Base-by-base conservation (phyloP, 1,140 invertebrate species). In the Drosophila arizonae region DNA sequence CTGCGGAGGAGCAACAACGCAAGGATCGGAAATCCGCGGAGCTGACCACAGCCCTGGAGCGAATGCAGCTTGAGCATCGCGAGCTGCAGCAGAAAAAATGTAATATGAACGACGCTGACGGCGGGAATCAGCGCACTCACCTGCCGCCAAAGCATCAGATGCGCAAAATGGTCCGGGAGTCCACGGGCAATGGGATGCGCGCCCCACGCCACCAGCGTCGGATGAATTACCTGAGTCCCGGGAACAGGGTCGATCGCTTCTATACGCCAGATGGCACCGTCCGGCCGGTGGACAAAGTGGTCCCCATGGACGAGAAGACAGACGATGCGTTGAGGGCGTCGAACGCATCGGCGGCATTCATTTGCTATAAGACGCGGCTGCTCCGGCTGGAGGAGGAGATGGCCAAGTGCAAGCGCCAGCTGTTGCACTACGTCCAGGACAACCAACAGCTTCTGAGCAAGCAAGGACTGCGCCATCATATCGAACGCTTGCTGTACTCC, bases 391-490 rank as follows among this genome's bases (percentile, higher is more conserved):
- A 86, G 72, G 45, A 55, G 13, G 78, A 86, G 43, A 87, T 86
- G 82, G 76, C 55, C 55, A 82, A 87, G 43, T 86, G 82, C 61
- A 87, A 87, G 72, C 65, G 52, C 9, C 76, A 82, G 56, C 50
- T 86, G 30, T 55, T 73, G 26, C 56, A 60, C 24, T 87, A 79
- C 17, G 78, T 86, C 0, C 30, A 76, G 30, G 69, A 87, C 28
- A 79, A 87, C n/a, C 58, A 70, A 46, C 72, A 81, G 36, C n/a
- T 79, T 50, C 61, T 86, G 0, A 48, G 30, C 26, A 57, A 86
- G 10, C 67, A 66, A 0, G 24, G 39, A 0, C 17, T 86, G 61
- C 75, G 75, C 24, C 56, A 72, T 15, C 71, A 86, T 43, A 54
- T 68, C 21, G 57, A 68, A n/a, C 51, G 72, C 39, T 24, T 86